Conservation (phyloP, 2,888 invertebrate species). For the Lasioglossum figueresi region DNA sequence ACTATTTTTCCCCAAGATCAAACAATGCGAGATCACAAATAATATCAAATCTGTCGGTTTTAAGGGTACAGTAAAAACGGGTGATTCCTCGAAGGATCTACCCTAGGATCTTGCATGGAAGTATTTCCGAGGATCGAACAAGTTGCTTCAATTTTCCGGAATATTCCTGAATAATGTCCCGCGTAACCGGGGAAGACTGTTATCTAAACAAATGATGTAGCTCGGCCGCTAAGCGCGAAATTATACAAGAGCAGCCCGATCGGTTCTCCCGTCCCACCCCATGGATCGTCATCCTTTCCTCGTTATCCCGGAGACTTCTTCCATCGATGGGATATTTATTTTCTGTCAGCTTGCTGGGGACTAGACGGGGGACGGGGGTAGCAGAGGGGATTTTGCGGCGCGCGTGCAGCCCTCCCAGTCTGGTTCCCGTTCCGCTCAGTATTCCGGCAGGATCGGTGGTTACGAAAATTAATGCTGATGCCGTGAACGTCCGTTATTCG, state of each 20-base stretch:
- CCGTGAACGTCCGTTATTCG: conserved; percentile 64
- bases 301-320: conserved; percentile 16
- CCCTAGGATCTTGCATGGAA: neutral
- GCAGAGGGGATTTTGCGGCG: neutral
- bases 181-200: neutral
- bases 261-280: neutral
- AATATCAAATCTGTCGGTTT: neutral
- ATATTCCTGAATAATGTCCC: neutral
- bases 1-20: neutral
- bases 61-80: neutral
- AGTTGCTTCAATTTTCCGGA: neutral
- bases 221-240: conserved; percentile 5
- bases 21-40: too few species aligned
- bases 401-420: neutral
- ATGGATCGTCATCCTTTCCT: neutral
- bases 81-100: neutral
- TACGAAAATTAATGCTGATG: conserved; percentile 72
- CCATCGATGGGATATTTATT: conserved; percentile 43
- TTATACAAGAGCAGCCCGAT: neutral
- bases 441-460: conserved; percentile 61
- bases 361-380: too few species aligned
- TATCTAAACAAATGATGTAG: neutral
- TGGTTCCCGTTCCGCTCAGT: conserved; percentile 25
- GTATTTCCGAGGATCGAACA: neutral
- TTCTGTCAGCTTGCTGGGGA: conserved; percentile 20